These are phyloP conservation scores for Notocelia uddmanniana DNA, from an alignment of 2,888 invertebrate genomes.

Conservation along the genomic window DNA sequence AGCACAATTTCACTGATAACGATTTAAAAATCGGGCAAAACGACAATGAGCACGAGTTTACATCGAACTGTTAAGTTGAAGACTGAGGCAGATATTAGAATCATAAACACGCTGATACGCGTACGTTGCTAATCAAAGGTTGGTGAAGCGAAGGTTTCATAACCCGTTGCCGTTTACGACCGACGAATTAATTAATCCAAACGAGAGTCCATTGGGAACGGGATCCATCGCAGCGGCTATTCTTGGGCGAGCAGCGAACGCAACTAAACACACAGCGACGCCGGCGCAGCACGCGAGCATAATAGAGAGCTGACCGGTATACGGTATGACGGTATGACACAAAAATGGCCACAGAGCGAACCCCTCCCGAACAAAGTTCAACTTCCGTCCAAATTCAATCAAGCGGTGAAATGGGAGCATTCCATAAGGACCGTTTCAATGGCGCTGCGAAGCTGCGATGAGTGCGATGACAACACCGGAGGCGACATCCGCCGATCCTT, in stretches of 20 bases:
- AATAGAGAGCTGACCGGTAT: constrained; percentile 70
- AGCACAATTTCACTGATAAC: constrained; percentile 60
- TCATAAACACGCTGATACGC: constrained; percentile 63
- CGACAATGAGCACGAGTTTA: constrained; percentile 62
- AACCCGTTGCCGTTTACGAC: constrained; percentile 65
- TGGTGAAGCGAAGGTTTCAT: constrained; percentile 62
- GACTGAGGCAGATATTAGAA: constrained; percentile 63
- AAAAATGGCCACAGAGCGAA: constrained; percentile 70
- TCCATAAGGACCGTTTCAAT: constrained; percentile 67
- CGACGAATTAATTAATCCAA: constrained; percentile 59
- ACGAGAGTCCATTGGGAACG: constrained; percentile 51
- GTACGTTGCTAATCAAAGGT: constrained; percentile 58
- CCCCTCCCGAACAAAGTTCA: constrained; percentile 73
- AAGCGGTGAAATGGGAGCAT: constrained; percentile 69
- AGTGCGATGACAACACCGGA: constrained; percentile 82
- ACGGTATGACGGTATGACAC: constrained; percentile 60
- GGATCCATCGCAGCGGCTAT: constrained; percentile 73
- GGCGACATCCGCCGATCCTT: constrained; percentile 77
- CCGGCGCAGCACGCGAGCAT: constrained; percentile 73
- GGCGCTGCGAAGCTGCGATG: no score
- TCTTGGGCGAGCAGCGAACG: constrained; percentile 78
- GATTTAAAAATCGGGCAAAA: constrained; percentile 57
- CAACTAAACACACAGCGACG: constrained; percentile 76
- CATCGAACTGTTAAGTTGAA: constrained; percentile 56
- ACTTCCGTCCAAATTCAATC: constrained; percentile 77